Evolutionary conservation across 1,140 invertebrate species (phyloP).

Genomic region (Penaeus chinensis): DNA sequence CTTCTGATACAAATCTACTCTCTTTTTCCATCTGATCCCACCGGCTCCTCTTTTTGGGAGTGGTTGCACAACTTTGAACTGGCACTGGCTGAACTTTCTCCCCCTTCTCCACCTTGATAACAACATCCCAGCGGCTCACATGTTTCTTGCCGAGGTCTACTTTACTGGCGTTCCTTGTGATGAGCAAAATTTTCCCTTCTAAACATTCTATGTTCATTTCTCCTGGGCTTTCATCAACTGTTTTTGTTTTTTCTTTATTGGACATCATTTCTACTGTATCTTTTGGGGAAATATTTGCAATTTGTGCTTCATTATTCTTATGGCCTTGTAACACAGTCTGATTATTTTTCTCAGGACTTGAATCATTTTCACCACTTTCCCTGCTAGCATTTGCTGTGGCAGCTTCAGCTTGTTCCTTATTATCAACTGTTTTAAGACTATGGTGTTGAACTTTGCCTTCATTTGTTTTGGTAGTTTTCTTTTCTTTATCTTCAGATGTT

Average conservation of each 20-base stretch:
- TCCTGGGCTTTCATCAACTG: not conserved
- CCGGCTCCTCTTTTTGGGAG: not conserved
- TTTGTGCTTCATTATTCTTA: no score
- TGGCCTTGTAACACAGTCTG: no score
- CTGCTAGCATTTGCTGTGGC: no score
- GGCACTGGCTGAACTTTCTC: not conserved
- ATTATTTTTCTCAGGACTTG: no score
- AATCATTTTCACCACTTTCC: no score
- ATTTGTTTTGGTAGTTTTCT: no score
- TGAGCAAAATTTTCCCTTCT: no score
- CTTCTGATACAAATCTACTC: not conserved
- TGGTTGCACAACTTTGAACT: not conserved
- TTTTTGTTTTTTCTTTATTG: not conserved
- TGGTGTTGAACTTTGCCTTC: no score
- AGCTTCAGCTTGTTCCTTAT: no score
- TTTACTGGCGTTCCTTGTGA: not conserved
- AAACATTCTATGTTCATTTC: not conserved
- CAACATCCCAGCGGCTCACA: not conserved
- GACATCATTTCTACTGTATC: not conserved
- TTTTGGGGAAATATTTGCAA: no score
- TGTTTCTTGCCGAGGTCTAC: not conserved
- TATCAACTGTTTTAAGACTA: no score
- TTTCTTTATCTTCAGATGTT: no score
- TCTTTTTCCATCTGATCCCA: constrained; percentile 4
- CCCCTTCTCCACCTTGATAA: not conserved